These are phyloP conservation scores for Hormaphis cornu DNA, from an alignment of 1,140 invertebrate genomes.

Conservation along the genomic window DNA sequence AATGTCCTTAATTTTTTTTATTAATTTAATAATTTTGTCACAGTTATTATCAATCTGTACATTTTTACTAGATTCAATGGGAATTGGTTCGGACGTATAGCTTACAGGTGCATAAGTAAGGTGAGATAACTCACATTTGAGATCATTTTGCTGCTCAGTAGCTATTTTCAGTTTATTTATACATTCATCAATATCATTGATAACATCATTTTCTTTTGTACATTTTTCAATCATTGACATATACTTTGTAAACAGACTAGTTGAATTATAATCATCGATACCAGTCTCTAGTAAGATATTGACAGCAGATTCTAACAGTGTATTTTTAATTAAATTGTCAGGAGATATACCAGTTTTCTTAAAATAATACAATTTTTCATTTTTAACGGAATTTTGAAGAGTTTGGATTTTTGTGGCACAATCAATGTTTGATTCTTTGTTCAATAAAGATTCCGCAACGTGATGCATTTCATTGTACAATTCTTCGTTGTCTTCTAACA, in stretches of 20 bases:
- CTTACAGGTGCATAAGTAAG: neutral
- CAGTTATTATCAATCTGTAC: neutral
- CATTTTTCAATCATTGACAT: conserved; percentile 6
- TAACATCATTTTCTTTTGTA: neutral
- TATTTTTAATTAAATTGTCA: neutral
- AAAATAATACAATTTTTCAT: neutral
- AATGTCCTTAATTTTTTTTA: conserved; percentile 4
- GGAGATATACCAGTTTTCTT: conserved; percentile 1
- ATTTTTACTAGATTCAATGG: neutral
- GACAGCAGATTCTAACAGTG: neutral
- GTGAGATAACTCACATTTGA: conserved; percentile 10
- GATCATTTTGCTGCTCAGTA: conserved; percentile 13
- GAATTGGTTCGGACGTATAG: neutral
- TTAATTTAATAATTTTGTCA: neutral
- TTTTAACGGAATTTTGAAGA: neutral
- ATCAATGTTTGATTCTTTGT: neutral
- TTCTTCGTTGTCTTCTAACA: neutral
- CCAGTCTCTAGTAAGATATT: conserved; percentile 2
- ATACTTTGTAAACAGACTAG: conserved; percentile 1
- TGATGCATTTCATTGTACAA: conserved; percentile 4
- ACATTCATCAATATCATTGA: conserved; percentile 8
- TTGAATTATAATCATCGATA: conserved; percentile 10
- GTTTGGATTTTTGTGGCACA: neutral
- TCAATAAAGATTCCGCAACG: neutral
- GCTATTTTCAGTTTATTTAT: conserved; percentile 15